Evolutionary conservation across 2,888 invertebrate genomes (phyloP).

Genomic region (Minunthozetes semirufus): DNA sequence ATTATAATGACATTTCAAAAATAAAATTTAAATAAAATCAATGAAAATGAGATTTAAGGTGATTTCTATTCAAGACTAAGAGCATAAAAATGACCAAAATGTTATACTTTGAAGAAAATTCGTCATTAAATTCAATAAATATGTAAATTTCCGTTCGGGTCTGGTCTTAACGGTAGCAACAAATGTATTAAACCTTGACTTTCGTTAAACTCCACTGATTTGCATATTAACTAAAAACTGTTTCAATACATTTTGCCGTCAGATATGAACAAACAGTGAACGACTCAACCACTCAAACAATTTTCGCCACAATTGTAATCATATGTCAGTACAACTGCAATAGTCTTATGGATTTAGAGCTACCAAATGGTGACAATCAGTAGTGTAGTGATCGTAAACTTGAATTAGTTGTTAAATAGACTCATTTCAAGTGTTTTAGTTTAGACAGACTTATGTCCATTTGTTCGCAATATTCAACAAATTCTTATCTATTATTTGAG

Average conservation of each 20-base stretch:
- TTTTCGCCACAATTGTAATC: neutral
- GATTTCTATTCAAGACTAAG: too few relatives aligned
- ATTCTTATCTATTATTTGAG: neutral
- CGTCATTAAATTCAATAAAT: neutral
- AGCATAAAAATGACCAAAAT: too few relatives aligned
- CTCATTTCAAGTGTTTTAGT: neutral
- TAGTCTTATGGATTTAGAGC: neutral
- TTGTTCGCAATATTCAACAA: neutral
- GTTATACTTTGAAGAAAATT: too few relatives aligned
- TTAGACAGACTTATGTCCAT: neutral
- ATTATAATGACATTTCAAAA: too few relatives aligned
- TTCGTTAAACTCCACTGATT: neutral
- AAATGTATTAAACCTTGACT: neutral
- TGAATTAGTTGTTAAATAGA: neutral
- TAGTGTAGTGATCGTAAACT: neutral
- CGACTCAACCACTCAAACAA: neutral
- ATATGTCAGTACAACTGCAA: neutral
- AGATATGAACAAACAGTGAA: neutral
- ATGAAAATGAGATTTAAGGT: too few relatives aligned
- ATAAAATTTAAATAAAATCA: too few relatives aligned
- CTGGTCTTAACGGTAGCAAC: neutral
- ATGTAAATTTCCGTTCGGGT: neutral
- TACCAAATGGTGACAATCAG: conserved; percentile 17
- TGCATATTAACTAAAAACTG: neutral
- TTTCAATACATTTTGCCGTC: neutral